Base-by-base conservation (phyloP, 2,888 invertebrate species). In the Pseudanteris insignis region DNA sequence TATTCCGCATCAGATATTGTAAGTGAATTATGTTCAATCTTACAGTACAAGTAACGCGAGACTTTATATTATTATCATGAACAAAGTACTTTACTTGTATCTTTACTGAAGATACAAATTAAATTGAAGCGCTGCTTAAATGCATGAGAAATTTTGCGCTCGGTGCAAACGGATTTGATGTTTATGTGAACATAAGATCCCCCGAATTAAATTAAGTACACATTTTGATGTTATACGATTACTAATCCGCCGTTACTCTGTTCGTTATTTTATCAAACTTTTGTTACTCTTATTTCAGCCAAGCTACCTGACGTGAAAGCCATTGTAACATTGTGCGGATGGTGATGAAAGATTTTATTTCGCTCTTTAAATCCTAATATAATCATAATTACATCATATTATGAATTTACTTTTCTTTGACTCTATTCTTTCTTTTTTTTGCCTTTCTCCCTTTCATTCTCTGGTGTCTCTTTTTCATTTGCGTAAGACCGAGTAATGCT, bases 61-160 rank as follows among this genome's bases (percentile, higher is more conserved):
- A 32, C 40, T n/a, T 32, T 33, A 8, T 24, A 33, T n/a, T n/a
- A n/a, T n/a, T n/a, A n/a, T n/a, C n/a, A n/a, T n/a, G n/a, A n/a
- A n/a, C n/a, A n/a, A n/a, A n/a, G n/a, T n/a, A n/a, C n/a, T n/a
- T n/a, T n/a, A n/a, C n/a, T n/a, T n/a, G n/a, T n/a, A n/a, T n/a
- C n/a, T n/a, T n/a, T n/a, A n/a, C n/a, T n/a, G n/a, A n/a, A n/a
- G n/a, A n/a, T n/a, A n/a, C 21, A 26, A 30, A 53, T 44, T 28
- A 34, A 46, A 54, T 46, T 54, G 33, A 38, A 54, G 44, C 28
- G 28, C 28, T 51, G 15, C 44, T 53, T 37, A 38, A 44, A 46
- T 32, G 33, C 18, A 46, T 8, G 5, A 10, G 7, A 38, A 54
- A 44, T 25, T 54, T 41, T 25, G 24, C 14, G 33, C 43, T 37